Base-by-base conservation (phyloP, 2,113 vertebrate species). In the Scolopax mira region DNA sequence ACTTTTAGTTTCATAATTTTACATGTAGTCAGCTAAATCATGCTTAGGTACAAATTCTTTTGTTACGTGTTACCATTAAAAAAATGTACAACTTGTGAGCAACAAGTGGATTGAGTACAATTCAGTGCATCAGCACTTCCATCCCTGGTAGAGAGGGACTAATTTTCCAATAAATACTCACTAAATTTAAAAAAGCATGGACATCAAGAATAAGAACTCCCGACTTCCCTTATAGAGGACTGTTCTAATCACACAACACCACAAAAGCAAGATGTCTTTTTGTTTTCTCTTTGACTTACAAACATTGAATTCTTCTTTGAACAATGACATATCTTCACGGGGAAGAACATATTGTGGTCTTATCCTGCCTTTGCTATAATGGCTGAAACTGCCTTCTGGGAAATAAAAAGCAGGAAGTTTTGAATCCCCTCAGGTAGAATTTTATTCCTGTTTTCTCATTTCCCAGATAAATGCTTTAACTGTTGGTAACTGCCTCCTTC, bases 341-440 rank as follows among this genome's bases (percentile, higher is more conserved):
- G 41, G 66, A 85, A 64, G 18, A 75, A 77, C 21, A 18, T 66
- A 42, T 66, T 74, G 28, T 22, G 37, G 28, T 16, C 25, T 93
- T 72, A 77, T 51, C n/a, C 58, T 85, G 46, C 33, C 16, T 90
- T 88, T 86, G 17, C 16, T 66, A 28, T 8, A 70, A 37, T 60
- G 55, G 13, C 51, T 93, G 58, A 78, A 18, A 66, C 8, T 3
- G 3, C 57, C 66, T 88, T 73, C 51, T 42, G 60, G 71, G 54
- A 91, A 94, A 91, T 18, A 85, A 91, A 93, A 90, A 22, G 15
- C n/a, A 90, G 25, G 16, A 94, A 58, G 15, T 46, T 83, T 92
- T 85, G 27, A 90, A 92, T 57, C 24, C 37, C 31, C 31, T 83
- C 46, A 61, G 28, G 31, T 24, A 66, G n/a, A 88, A 58, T 85